Percentiles rank a stretch among this genome's conserved stretches.
phyloP scores from a whole-genome alignment of 2,888 invertebrate species.

The Perdita meconis region DNA sequence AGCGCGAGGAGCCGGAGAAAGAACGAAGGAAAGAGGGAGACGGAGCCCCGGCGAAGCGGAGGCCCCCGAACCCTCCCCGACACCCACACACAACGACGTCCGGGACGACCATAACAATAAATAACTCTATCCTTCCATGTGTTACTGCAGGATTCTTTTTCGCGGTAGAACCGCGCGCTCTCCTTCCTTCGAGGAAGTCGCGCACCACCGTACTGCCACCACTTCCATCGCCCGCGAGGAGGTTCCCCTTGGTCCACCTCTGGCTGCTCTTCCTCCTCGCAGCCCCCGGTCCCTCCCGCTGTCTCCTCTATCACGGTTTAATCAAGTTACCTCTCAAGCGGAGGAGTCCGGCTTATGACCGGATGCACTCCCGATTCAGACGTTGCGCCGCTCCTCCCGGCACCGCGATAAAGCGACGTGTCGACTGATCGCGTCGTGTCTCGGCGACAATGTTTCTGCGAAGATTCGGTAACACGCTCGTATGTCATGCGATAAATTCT shows the following conservation, averaged over 20 bases:
- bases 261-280: constrained; percentile 14
- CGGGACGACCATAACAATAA: constrained; percentile 82
- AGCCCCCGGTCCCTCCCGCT: neutral
- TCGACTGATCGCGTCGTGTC: constrained; percentile 33
- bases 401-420: constrained; percentile 59
- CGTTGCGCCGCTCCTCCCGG: constrained; percentile 26
- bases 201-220: constrained; percentile 71
- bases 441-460: constrained; percentile 11
- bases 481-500: constrained; percentile 52
- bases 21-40: constrained; percentile 38
- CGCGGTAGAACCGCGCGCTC: constrained; percentile 76
- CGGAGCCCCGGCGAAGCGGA: constrained; percentile 67
- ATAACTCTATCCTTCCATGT: constrained; percentile 83
- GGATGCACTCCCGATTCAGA: constrained; percentile 71
- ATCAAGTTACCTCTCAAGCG: constrained; percentile 75
- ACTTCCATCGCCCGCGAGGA: constrained; percentile 58
- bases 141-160: constrained; percentile 79
- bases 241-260: constrained; percentile 39
- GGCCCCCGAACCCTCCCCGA: constrained; percentile 72
- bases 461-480: constrained; percentile 62
- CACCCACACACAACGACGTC: constrained; percentile 80
- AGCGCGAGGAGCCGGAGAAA: constrained; percentile 28
- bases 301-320: constrained; percentile 59
- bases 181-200: constrained; percentile 69
- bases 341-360: constrained; percentile 69